Evolutionary conservation across 92 coral and sea anemone genomes (phyloP).

Genomic region (Heliopora coerulea): DNA sequence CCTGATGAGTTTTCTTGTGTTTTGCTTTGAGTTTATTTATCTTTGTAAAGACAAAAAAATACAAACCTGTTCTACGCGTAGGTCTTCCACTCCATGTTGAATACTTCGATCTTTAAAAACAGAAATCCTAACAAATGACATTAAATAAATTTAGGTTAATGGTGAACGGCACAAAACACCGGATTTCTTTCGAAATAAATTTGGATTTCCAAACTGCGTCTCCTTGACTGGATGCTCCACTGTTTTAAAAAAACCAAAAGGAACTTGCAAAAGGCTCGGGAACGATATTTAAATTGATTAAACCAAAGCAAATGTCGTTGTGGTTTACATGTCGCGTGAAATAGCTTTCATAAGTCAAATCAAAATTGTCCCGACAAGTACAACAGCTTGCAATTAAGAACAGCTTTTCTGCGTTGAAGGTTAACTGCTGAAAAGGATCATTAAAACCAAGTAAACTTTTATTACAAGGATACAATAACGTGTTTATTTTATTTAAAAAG

Average conservation of each 20-base stretch:
- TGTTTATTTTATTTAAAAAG: neutral
- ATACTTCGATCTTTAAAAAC: slow-evolving; percentile 74
- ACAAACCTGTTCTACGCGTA: slow-evolving; percentile 94
- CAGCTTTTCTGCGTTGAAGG: neutral
- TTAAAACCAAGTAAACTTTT: neutral
- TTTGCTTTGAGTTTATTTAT: no score
- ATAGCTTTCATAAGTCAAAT: neutral
- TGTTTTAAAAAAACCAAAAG: neutral
- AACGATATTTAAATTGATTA: neutral
- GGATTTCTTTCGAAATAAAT: neutral
- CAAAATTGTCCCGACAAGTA: neutral
- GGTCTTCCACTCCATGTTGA: slow-evolving; percentile 71
- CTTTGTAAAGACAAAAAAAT: no score
- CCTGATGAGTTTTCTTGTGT: no score
- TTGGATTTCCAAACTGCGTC: neutral
- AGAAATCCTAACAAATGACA: slow-evolving; percentile 62
- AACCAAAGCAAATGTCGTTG: neutral
- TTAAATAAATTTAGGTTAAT: neutral
- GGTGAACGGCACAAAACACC: no score
- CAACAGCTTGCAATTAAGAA: neutral
- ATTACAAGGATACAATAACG: neutral
- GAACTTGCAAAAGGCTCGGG: neutral
- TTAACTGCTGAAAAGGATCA: slow-evolving; percentile 22
- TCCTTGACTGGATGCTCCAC: no score
- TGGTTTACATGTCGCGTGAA: neutral